phyloP scores from a whole-genome alignment of 2,113 vertebrate genomes.

The Sialia sialis region DNA sequence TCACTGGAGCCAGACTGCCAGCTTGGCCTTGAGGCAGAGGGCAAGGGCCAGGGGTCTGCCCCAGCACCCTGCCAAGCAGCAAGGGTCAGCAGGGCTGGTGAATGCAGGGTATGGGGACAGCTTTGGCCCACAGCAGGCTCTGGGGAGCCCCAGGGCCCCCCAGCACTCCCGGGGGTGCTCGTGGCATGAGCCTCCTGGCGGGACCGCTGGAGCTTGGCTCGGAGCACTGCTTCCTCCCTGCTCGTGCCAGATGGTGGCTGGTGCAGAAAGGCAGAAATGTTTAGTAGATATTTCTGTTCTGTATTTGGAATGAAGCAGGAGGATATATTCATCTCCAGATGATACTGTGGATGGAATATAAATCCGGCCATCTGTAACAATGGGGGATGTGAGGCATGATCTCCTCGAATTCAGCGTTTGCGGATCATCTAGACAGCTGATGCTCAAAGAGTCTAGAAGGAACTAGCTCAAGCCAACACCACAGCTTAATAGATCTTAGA shows the following conservation, averaged over 20 bases:
- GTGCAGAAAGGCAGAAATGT: conserved; percentile 69
- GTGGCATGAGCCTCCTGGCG: background rate
- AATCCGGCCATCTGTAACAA: conserved; percentile 69
- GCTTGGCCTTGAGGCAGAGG: background rate
- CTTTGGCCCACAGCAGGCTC: background rate
- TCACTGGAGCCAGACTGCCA: background rate
- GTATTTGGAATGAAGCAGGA: conserved; percentile 68
- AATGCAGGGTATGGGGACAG: background rate
- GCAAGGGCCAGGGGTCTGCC: rapidly evolving
- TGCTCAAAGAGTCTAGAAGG: conserved; percentile 38
- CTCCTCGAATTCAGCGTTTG: conserved; percentile 56
- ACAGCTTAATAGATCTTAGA: background rate
- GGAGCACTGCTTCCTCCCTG: background rate
- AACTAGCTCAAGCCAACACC: background rate
- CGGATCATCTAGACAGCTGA: conserved; percentile 51
- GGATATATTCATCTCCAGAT: conserved; percentile 68
- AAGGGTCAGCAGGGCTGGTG: background rate
- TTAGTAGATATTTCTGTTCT: conserved; percentile 68
- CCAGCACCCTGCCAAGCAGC: background rate
- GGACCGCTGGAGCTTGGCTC: background rate
- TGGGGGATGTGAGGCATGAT: conserved; percentile 68
- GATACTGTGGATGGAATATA: conserved; percentile 67
- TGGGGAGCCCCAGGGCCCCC: background rate
- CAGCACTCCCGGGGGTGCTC: rapidly evolving
- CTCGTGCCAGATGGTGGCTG: conserved; percentile 62